Conservation (phyloP, 1,140 invertebrate species). For the Nasonia longicornis region DNA sequence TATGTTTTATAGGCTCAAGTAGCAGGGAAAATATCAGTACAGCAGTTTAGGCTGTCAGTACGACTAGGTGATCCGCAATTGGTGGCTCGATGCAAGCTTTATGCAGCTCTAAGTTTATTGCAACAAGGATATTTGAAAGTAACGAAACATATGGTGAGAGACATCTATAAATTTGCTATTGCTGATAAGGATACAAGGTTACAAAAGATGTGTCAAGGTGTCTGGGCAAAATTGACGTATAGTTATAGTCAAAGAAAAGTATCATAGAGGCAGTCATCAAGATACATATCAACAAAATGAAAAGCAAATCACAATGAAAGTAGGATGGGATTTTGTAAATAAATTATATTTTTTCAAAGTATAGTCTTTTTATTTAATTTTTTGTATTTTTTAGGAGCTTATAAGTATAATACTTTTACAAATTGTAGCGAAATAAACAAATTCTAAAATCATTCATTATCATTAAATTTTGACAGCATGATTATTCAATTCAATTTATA, state of each 20-base stretch:
- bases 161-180: slow-evolving; percentile 74
- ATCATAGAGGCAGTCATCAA: slow-evolving; percentile 32
- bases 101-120: slow-evolving; percentile 87
- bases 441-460: slow-evolving; percentile 24
- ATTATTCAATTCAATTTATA: slow-evolving; percentile 21
- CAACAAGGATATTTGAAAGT: slow-evolving; percentile 79
- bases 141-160: slow-evolving; percentile 76
- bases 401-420: slow-evolving; percentile 37
- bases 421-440: slow-evolving; percentile 19
- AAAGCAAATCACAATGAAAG: slow-evolving; percentile 6
- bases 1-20: slow-evolving; percentile 77
- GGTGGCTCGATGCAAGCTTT: slow-evolving; percentile 84
- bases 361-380: slow-evolving; percentile 41
- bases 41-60: slow-evolving; percentile 84
- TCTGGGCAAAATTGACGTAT: slow-evolving; percentile 85
- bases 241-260: slow-evolving; percentile 59
- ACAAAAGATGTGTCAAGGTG: slow-evolving; percentile 84
- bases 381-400: slow-evolving; percentile 23
- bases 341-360: slow-evolving; percentile 43
- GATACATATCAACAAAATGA: background rate
- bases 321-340: slow-evolving; percentile 45
- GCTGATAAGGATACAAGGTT: slow-evolving; percentile 72
- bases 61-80: slow-evolving; percentile 84
- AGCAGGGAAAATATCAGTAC: slow-evolving; percentile 87
- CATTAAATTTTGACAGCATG: slow-evolving; percentile 7